These are phyloP conservation scores for Hymenopus coronatus DNA, from an alignment of 2,888 invertebrate genomes.

Conservation along the genomic window DNA sequence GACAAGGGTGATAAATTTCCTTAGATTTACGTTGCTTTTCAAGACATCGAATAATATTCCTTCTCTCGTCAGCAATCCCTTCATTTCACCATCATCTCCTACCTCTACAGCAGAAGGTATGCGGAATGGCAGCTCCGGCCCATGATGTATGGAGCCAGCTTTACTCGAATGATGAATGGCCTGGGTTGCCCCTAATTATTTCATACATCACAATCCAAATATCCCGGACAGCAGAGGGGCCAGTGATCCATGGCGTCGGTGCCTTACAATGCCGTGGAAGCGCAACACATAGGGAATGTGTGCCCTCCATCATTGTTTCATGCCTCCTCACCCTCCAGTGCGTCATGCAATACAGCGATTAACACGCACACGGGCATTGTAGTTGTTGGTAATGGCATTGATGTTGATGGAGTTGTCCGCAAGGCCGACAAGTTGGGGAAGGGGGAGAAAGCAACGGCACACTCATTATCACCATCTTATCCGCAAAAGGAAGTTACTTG, in stretches of 20 bases:
- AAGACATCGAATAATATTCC: not conserved
- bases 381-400: not conserved
- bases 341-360: slow-evolving; percentile 21
- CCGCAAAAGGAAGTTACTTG: not conserved
- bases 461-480: not conserved
- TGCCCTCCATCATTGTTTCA: not conserved
- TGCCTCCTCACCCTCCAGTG: not conserved
- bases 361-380: slow-evolving; percentile 3
- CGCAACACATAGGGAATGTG: not conserved
- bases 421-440: not conserved
- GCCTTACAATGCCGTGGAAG: not conserved
- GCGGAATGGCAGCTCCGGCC: not conserved
- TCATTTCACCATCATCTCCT: not conserved
- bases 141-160: slow-evolving; percentile 8
- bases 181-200: slow-evolving; percentile 46
- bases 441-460: not conserved
- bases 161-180: slow-evolving; percentile 18
- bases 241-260: slow-evolving; percentile 3
- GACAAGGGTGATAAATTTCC: not conserved
- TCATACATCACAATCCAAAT: slow-evolving; percentile 48
- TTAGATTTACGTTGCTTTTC: not conserved
- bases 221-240: slow-evolving; percentile 11
- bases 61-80: not conserved
- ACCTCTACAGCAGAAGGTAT: not conserved
- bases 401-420: not conserved